Percentiles rank a stretch among this genome's conserved stretches.
Conservation (phyloP, 2,113 vertebrate genomes). For the Platichthys flesus region DNA sequence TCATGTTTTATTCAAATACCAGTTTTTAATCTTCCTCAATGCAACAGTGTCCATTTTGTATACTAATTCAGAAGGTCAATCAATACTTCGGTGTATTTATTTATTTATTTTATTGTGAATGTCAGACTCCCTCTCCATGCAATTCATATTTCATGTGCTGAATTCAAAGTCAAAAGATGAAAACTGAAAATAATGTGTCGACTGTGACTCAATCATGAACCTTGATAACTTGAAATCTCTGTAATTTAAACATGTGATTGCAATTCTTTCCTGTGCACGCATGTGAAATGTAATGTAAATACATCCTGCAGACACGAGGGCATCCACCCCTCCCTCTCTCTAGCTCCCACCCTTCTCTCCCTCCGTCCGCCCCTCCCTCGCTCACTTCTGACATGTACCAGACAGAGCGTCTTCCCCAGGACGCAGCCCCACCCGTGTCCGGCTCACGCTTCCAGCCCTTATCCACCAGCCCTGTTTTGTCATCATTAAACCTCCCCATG, state of each 20-base stretch:
- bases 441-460: constrained; percentile 52
- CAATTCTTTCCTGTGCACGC: constrained; percentile 1
- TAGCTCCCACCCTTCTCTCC: constrained; percentile 29
- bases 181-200: not conserved
- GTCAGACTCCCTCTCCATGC: not conserved
- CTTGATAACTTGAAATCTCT: not conserved
- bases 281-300: constrained; percentile 42
- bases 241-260: constrained; percentile 5
- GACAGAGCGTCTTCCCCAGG: constrained; percentile 36
- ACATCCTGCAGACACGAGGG: constrained; percentile 33
- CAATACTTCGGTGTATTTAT: constrained; percentile 48
- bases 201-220: not conserved
- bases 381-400: constrained; percentile 55
- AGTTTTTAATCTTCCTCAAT: constrained; percentile 62
- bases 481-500: constrained; percentile 77
- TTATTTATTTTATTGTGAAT: too few species aligned
- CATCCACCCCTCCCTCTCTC: constrained; percentile 30
- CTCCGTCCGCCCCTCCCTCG: constrained; percentile 20
- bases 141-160: not conserved
- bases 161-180: too few species aligned
- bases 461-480: constrained; percentile 69
- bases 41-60: constrained; percentile 60
- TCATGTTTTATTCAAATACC: constrained; percentile 67
- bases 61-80: constrained; percentile 63
- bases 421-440: constrained; percentile 71